phyloP scores from a whole-genome alignment of 2,888 invertebrate species.

The Thecocarcelia acutangulata region DNA sequence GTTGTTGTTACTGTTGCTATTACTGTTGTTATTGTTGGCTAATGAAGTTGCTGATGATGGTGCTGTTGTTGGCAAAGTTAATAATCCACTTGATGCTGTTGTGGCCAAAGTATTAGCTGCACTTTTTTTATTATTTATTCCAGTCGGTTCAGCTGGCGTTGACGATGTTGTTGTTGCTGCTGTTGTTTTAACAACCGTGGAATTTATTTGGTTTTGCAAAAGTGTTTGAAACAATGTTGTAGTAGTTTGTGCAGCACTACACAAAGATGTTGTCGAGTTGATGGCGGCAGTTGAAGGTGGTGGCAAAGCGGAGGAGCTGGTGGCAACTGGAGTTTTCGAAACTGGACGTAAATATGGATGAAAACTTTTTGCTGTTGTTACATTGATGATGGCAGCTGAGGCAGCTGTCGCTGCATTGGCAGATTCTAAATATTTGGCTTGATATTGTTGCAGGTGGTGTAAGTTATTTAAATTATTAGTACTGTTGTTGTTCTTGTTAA shows the following conservation, averaged over 20 bases:
- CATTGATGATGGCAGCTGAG: constrained; percentile 72
- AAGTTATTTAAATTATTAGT: constrained; percentile 76
- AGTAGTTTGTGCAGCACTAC: constrained; percentile 70
- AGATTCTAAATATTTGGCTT: constrained; percentile 69
- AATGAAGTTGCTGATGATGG: constrained; percentile 51
- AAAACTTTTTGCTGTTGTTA: constrained; percentile 76
- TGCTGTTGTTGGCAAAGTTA: constrained; percentile 70
- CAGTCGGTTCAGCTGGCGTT: constrained; percentile 30
- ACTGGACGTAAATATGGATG: constrained; percentile 77
- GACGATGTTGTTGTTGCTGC: too few relatives aligned
- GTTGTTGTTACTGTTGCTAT: constrained; percentile 71
- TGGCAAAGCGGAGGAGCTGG: constrained; percentile 63
- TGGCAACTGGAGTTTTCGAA: constrained; percentile 43
- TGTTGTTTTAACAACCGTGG: constrained; percentile 73
- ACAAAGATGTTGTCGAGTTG: constrained; percentile 7
- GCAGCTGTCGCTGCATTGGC: constrained; percentile 69
- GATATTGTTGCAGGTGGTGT: constrained; percentile 66
- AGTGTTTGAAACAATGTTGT: constrained; percentile 78
- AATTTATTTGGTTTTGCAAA: constrained; percentile 79
- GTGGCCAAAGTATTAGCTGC: constrained; percentile 65
- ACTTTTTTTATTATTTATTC: constrained; percentile 62
- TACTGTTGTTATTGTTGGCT: constrained; percentile 67
- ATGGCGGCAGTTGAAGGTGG: constrained; percentile 52
- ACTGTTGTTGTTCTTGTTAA: constrained; percentile 70
- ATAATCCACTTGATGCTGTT: constrained; percentile 71